A percentile compares a stretch with the other conserved stretches of the same genome.
Conservation (phyloP, 2,113 vertebrate genomes). For the Osmerus mordax region DNA sequence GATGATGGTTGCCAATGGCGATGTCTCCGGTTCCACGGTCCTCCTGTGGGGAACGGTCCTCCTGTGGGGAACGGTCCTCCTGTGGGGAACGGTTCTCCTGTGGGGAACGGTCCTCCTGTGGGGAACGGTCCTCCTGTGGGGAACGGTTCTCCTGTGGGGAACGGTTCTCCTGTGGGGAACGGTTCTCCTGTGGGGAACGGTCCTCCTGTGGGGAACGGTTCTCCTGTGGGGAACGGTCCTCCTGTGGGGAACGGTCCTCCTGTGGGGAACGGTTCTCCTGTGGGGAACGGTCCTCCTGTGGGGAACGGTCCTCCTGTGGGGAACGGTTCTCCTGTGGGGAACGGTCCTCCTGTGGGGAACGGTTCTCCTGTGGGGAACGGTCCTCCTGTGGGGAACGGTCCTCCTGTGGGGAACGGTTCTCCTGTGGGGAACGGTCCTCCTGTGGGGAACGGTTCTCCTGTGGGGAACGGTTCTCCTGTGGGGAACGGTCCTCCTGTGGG, state of each 20-base stretch:
- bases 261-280: slow-evolving; percentile 25
- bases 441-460: slow-evolving; percentile 25
- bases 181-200: slow-evolving; percentile 31
- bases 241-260: slow-evolving; percentile 22
- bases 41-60: slow-evolving; percentile 28
- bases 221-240: too few species aligned
- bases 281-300: slow-evolving; percentile 21
- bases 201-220: slow-evolving; percentile 25
- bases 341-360: slow-evolving; percentile 20
- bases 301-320: slow-evolving; percentile 29
- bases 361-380: slow-evolving; percentile 23
- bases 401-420: slow-evolving; percentile 22
- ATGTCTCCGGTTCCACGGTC: slow-evolving; percentile 49
- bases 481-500: slow-evolving; percentile 29
- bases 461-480: slow-evolving; percentile 22
- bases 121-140: slow-evolving; percentile 19
- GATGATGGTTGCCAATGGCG: slow-evolving; percentile 42
- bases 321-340: slow-evolving; percentile 19
- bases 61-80: slow-evolving; percentile 22
- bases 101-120: slow-evolving; percentile 31
- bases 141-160: slow-evolving; percentile 19
- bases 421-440: slow-evolving; percentile 22
- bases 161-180: slow-evolving; percentile 20
- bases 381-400: slow-evolving; percentile 35
- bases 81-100: slow-evolving; percentile 25